Evolutionary conservation across 2,888 invertebrate genomes (phyloP), one percentile per base, ranked within the genome.

Genomic region (Tromatobia lineatoria): DNA sequence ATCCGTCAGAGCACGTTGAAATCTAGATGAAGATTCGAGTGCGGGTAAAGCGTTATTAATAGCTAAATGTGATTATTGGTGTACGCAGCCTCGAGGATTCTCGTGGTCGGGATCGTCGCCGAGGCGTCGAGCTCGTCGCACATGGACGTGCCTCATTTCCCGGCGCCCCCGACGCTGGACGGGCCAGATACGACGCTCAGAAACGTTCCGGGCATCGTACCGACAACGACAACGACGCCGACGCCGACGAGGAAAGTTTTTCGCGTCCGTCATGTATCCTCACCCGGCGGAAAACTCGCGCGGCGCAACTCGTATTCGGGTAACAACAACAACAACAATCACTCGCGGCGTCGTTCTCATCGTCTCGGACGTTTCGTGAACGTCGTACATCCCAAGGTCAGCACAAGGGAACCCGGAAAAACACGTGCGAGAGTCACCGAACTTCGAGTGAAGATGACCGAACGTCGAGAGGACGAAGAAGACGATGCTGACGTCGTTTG

Each of bases 61-160:
- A 78, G 67, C 52, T 23, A 70, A 66, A 70, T 23, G 59, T 54
- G 71, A 66, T 75, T 54, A 70, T 76, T 71, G 20, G 20, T 34
- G 11, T 47, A 20, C 80, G 54, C 74, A 76, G 70, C 75, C 80
- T 61, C 74, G 59, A 50, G 75, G 61, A 70, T 61, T 66, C 73
- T 57, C 61, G 77, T 23, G 59, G 29, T 11, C 45, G 69, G 54
- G 66, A 71, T 71, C 76, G 70, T 29, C 38, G 45, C 42, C 45
- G 79, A 64, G 45, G 38, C 67, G 77, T 57, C 80, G 87, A 78
- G 80, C 83, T 78, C 69, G n/a, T n/a, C n/a, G n/a, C n/a, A 79
- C 75, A 93, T 93, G 93, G 89, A 93, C 57, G 90, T 93, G 61
- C 93, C 93, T 69, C 86, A 87, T 75, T 93, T 93, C 82, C 93